Base-by-base conservation (phyloP, 2,888 invertebrate genomes). In the Lepidocyrtinus sp. region DNA sequence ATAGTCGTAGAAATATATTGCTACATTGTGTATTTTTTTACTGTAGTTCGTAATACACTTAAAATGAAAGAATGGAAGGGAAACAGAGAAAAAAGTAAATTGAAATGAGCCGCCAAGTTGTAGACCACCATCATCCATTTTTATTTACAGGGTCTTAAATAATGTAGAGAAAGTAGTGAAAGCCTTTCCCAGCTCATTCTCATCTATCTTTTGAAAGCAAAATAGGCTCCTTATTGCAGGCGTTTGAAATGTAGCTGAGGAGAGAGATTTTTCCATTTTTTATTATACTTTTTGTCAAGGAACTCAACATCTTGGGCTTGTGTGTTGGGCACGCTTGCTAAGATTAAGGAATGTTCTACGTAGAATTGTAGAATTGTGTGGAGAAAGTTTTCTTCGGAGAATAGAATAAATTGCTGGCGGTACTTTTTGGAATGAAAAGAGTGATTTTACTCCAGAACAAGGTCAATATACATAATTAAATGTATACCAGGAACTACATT, bases 161-260 rank as follows among this genome's bases (percentile, higher is more conserved):
- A 50, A 50, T 50, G 50, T 50, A 50, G n/a, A 12, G 17, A n/a
- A n/a, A n/a, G n/a, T n/a, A n/a, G n/a, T 15, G 5, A n/a, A 15
- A 15, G 50, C 50, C 50, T 50, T 50, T 50, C 17, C 50, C 50
- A 50, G 50, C 50, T 50, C 50, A 50, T 50, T 50, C 50, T 50
- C 50, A 50, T 50, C 15, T 50, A 50, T 50, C 50, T 50, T 12
- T 50, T 15, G 36, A 36, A 50, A 12, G 50, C 12, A 7, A 12
- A 7, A 2, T 50, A 12, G 17, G 50, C 17, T 50, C 15, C 50
- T 50, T 17, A 50, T 50, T 50, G 50, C 50, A 17, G 50, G 50
- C 12, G 2, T 50, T 50, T 7, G 5, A 12, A 50, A 50, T 50
- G 50, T n/a, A n/a, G n/a, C 50, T 7, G 50, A 12, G 17, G 17